These are phyloP conservation scores for Labeo rohita DNA, from an alignment of 2,113 vertebrate genomes.

Conservation along the genomic window DNA sequence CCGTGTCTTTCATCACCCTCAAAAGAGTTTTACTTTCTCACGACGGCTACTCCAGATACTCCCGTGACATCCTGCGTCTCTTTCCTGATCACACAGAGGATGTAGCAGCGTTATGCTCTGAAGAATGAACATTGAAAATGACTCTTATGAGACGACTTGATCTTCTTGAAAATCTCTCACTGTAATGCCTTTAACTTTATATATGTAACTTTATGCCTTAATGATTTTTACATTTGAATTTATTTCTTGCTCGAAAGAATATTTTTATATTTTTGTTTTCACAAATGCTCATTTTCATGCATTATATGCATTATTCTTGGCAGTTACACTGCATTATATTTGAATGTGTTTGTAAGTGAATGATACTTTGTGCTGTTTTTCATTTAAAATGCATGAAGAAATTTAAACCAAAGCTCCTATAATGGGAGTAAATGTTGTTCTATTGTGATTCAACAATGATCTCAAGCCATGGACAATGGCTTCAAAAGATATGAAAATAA, in stretches of 20 bases:
- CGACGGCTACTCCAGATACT: constrained; percentile 75
- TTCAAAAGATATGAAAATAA: background rate
- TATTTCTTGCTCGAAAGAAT: constrained; percentile 13
- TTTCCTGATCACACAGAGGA: constrained; percentile 61
- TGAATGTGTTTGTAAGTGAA: background rate
- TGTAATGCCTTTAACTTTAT: background rate
- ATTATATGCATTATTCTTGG: constrained; percentile 27
- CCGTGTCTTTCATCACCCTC: constrained; percentile 74
- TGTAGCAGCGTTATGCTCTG: constrained; percentile 15
- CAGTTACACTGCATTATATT: background rate
- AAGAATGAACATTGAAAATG: constrained; percentile 11
- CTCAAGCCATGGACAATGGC: background rate
- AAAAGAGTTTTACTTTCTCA: constrained; percentile 70
- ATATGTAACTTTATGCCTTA: background rate
- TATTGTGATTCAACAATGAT: constrained; percentile 8
- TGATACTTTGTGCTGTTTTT: background rate
- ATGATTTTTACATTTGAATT: background rate
- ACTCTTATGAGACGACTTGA: background rate
- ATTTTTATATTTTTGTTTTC: constrained; percentile 18
- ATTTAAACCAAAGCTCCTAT: constrained; percentile 2
- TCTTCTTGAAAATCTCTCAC: background rate
- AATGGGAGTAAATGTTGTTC: constrained; percentile 24
- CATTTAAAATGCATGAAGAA: background rate
- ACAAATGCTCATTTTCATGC: constrained; percentile 16
- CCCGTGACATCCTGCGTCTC: constrained; percentile 74